A percentile compares a stretch with the other conserved stretches of the same genome.
Conservation (phyloP, 2,113 vertebrate genomes). For the Gymnobelideus leadbeateri region DNA sequence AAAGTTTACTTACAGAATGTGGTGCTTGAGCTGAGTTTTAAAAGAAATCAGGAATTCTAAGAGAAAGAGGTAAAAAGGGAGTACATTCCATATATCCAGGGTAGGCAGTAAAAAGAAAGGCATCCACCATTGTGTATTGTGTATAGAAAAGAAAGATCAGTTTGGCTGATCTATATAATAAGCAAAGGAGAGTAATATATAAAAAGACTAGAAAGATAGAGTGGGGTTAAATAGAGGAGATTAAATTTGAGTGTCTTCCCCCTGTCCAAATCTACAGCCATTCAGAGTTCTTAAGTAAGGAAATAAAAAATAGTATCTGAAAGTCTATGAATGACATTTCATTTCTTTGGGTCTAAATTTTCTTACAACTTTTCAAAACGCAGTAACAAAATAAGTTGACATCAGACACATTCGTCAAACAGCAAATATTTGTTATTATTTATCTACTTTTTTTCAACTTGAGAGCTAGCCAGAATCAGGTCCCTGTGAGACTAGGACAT, state of each 20-base stretch:
- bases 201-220: background rate
- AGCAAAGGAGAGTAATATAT: background rate
- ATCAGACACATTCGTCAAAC: background rate
- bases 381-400: background rate
- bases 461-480: background rate
- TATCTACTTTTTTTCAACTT: background rate
- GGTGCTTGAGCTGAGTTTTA: background rate
- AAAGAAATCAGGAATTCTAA: background rate
- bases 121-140: background rate
- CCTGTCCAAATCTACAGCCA: background rate
- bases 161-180: background rate
- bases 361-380: background rate
- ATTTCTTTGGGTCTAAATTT: background rate
- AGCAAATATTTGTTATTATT: background rate
- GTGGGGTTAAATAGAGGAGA: background rate
- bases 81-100: background rate
- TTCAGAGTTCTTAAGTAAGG: background rate
- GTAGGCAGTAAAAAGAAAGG: background rate
- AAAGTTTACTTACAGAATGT: background rate
- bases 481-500: background rate
- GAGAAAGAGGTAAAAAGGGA: background rate
- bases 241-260: background rate
- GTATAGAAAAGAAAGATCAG: background rate
- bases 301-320: background rate
- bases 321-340: background rate